Evolutionary conservation across 2,888 invertebrate species (phyloP).

Genomic region (Euzophera pinguis): DNA sequence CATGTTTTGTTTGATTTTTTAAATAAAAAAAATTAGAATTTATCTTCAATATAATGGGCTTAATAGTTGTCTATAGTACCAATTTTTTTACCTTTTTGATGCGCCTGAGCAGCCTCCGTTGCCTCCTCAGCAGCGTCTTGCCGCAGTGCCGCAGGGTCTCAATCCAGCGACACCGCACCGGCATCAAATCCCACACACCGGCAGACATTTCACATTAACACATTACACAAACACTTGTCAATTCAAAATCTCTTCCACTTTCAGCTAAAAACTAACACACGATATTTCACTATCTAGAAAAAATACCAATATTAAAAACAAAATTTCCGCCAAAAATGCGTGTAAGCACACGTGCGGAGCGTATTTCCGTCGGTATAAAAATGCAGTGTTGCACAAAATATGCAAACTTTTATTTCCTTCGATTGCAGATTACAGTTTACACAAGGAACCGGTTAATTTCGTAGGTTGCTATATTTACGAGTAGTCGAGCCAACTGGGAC

Average conservation of each 20-base stretch:
- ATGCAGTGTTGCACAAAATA: slow-evolving; percentile 7
- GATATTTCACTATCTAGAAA: neutral
- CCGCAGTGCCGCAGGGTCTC: slow-evolving; percentile 71
- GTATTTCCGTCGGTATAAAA: neutral
- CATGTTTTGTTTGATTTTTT: too few species aligned
- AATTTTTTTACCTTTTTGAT: slow-evolving; percentile 63
- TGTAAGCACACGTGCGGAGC: neutral
- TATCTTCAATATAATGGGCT: too few species aligned
- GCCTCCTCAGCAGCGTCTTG: slow-evolving; percentile 68
- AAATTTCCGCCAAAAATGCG: slow-evolving; percentile 1
- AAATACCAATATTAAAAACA: neutral
- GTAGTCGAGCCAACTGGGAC: slow-evolving; percentile 4
- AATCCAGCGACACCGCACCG: slow-evolving; percentile 65
- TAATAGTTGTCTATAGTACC: too few species aligned
- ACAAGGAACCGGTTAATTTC: slow-evolving; percentile 1
- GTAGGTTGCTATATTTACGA: neutral
- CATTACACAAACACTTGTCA: slow-evolving; percentile 31
- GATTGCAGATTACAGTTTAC: neutral
- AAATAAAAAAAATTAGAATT: too few species aligned
- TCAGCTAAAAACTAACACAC: neutral
- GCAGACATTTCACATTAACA: slow-evolving; percentile 47
- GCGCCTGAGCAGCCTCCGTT: slow-evolving; percentile 63
- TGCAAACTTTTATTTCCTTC: slow-evolving; percentile 3
- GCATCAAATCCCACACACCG: slow-evolving; percentile 67
- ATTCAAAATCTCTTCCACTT: slow-evolving; percentile 6